These are phyloP conservation scores for Arizona elegans DNA, from an alignment of 2,113 vertebrate genomes.

Conservation along the genomic window DNA sequence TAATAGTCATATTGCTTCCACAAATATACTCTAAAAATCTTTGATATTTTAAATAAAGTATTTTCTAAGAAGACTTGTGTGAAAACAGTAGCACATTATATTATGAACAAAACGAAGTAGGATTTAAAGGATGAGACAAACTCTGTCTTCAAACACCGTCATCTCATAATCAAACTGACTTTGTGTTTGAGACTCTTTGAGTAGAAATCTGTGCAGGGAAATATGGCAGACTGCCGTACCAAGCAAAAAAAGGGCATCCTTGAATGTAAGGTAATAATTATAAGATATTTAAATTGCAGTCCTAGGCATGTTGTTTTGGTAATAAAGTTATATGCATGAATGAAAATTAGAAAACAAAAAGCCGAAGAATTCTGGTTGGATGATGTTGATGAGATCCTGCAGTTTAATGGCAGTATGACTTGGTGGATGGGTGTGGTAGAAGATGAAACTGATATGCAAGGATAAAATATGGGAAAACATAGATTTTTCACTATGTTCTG, in stretches of 20 bases:
- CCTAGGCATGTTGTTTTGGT: neutral
- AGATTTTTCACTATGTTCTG: neutral
- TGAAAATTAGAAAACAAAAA: neutral
- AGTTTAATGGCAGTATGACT: neutral
- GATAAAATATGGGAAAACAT: neutral
- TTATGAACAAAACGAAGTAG: neutral
- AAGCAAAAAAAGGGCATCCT: neutral
- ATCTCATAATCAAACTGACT: neutral
- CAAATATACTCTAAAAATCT: neutral
- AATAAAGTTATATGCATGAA: neutral
- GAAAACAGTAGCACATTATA: neutral
- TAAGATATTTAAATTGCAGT: neutral
- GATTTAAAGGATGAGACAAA: neutral
- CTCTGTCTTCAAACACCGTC: neutral
- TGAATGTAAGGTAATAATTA: neutral
- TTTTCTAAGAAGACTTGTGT: neutral
- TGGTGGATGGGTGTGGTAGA: neutral
- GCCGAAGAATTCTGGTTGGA: neutral
- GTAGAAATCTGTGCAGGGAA: neutral
- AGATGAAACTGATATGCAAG: neutral
- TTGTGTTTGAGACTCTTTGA: neutral
- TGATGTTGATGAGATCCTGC: neutral
- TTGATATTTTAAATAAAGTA: conserved; percentile 1
- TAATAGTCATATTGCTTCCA: neutral
- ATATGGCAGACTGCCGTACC: neutral